A percentile compares a stretch with the other conserved stretches of the same genome.
Conservation (phyloP, 2,113 vertebrate genomes). For the Conger conger region DNA sequence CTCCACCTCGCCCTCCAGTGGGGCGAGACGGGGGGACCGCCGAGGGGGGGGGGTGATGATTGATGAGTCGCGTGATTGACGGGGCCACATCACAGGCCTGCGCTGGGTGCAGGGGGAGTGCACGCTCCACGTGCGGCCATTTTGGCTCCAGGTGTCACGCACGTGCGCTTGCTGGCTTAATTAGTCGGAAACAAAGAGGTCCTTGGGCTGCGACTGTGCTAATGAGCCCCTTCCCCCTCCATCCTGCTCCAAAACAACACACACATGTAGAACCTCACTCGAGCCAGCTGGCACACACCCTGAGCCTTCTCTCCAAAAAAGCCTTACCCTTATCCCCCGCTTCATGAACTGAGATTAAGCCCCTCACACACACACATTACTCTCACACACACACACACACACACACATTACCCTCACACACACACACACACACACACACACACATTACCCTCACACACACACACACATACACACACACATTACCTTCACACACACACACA, state of each 20-base stretch:
- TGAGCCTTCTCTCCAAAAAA: conserved; percentile 34
- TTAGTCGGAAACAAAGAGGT: conserved; percentile 55
- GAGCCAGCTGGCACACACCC: conserved; percentile 49
- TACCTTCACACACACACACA: no score
- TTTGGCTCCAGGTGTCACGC: conserved; percentile 63
- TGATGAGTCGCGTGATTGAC: conserved; percentile 23
- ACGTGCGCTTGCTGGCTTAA: conserved; percentile 58
- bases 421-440: no score
- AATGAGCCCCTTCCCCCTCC: conserved; percentile 47
- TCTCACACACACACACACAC: neutral
- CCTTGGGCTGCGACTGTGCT: conserved; percentile 47
- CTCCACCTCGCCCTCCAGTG: neutral
- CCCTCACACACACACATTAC: neutral
- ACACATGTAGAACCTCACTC: conserved; percentile 43
- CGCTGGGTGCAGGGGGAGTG: conserved; percentile 23
- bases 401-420: no score
- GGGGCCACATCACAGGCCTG: neutral
- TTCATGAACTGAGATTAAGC: neutral
- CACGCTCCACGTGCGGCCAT: conserved; percentile 32
- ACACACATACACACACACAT: no score
- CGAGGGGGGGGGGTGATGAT: neutral
- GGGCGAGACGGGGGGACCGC: neutral
- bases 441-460: no score
- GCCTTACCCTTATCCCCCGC: conserved; percentile 13
- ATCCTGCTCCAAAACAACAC: conserved; percentile 39